Evolutionary conservation across 1,140 invertebrate genomes (phyloP), one percentile per base, ranked within the genome.

Genomic region (Diuraphis noxia): DNA sequence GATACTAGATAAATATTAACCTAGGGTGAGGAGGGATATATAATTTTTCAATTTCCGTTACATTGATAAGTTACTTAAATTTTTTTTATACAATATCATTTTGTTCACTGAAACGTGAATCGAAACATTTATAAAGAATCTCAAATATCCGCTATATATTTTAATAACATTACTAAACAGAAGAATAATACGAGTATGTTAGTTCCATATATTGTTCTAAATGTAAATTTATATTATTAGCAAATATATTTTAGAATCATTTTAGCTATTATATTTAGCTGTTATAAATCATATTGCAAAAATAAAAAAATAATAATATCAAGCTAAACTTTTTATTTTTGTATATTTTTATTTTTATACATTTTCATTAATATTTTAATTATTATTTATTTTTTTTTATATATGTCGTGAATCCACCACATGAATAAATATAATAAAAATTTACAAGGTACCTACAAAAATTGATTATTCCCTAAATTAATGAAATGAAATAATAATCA

Each of bases 11-110:
- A 19, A 46, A 46, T 85, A 46, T 84, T 84, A 84, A 34, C 30
- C 2, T 21, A 34, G 17, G n/a, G 43, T 41, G 43, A 85, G 34
- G 36, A 63, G 86, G 25, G 7, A 40, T 13, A 19, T 23, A 88
- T 23, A 88, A 56, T 88, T 63, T 72, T 88, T 88, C 49, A 56
- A 88, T 88, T 88, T 88, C 86, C 86, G 86, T 56, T 63, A 21
- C 38, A 8, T 38, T 23, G 36, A 63, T n/a, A n/a, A 43, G 34
- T 36, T 25, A 13, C 49, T 56, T 88, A 88, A 56, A 43, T 52
- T 88, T n/a, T 88, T 88, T 52, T 38, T 85, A 46, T n/a, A 46
- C 17, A 34, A 25, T 52, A 88, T 56, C 56, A 40, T 0, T 56
- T 56, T 88, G 49, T 63, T 88, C 49, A 63, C 10, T 63, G 86